phyloP scores from a whole-genome alignment of 30 jellyfish, hydroid and myxozoan species.

The Pseudorhiza aurosa region DNA sequence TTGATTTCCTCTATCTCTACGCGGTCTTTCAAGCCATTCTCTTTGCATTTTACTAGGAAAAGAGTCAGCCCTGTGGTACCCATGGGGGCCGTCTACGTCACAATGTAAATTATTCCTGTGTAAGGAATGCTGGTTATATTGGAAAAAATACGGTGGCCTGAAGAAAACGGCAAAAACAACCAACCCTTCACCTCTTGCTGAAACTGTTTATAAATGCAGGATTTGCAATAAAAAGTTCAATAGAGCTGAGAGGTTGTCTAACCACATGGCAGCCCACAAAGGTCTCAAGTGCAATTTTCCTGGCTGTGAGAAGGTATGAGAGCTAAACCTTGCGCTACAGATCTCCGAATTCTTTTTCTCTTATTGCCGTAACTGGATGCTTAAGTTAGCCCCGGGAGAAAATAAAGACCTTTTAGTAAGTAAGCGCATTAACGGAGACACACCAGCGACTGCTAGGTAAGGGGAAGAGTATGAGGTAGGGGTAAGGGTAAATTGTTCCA shows the following conservation, averaged over 20 bases:
- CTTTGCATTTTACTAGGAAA: constrained; percentile 45
- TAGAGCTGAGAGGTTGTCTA: constrained; percentile 93
- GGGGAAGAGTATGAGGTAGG: too few species aligned
- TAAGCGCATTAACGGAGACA: too few species aligned
- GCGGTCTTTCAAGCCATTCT: too few species aligned
- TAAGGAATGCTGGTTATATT: constrained; percentile 99
- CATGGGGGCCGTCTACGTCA: constrained; percentile 99
- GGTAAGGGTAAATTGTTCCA: too few species aligned
- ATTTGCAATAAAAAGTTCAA: constrained; percentile 96
- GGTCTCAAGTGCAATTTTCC: constrained; percentile 91
- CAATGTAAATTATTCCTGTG: constrained; percentile 93
- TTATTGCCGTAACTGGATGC: too few species aligned
- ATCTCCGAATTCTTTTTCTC: too few species aligned
- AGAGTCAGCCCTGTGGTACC: constrained; percentile 96
- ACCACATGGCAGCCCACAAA: constrained; percentile 96
- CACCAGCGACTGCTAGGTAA: too few species aligned
- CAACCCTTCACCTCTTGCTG: constrained; percentile 75
- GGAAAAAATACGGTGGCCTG: constrained; percentile 99
- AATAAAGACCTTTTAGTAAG: too few species aligned
- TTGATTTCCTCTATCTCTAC: too few species aligned
- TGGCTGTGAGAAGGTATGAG: constrained; percentile 99
- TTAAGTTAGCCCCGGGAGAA: too few species aligned
- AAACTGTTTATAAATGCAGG: constrained; percentile 89
- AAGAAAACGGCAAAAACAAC: constrained; percentile 91
- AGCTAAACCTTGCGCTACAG: too few species aligned